A percentile compares a stretch with the other conserved stretches of the same genome.
Conservation (phyloP, 1,140 invertebrate species). For the Leptoteleia sp. region DNA sequence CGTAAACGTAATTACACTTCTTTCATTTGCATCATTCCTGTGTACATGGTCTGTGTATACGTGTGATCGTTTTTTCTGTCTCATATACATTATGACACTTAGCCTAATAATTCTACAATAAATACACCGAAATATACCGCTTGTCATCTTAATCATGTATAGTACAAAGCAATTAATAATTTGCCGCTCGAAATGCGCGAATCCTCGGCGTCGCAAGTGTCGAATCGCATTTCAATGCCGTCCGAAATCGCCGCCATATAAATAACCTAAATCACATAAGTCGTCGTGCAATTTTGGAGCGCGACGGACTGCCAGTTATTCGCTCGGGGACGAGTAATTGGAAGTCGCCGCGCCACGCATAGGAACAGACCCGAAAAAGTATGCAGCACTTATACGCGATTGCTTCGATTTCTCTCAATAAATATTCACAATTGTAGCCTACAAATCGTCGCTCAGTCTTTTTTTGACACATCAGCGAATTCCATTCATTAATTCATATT, state of each 20-base stretch:
- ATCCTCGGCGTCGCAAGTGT: slow-evolving; percentile 40
- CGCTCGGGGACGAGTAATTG: slow-evolving; percentile 4
- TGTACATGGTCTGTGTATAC: slow-evolving; percentile 52
- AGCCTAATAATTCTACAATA: slow-evolving; percentile 72
- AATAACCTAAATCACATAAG: slow-evolving; percentile 67
- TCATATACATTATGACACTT: slow-evolving; percentile 59
- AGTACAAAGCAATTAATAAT: slow-evolving; percentile 65
- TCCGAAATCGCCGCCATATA: slow-evolving; percentile 27
- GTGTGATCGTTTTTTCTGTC: slow-evolving; percentile 29
- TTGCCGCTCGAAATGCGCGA: slow-evolving; percentile 50
- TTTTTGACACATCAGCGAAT: slow-evolving; percentile 22
- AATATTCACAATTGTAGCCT: slow-evolving; percentile 65
- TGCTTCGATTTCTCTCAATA: slow-evolving; percentile 49
- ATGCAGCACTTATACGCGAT: slow-evolving; percentile 49
- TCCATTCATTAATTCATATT: slow-evolving; percentile 20
- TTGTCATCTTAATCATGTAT: slow-evolving; percentile 63
- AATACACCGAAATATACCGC: slow-evolving; percentile 73
- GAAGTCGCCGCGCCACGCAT: slow-evolving; percentile 29
- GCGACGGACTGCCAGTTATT: slow-evolving; percentile 12
- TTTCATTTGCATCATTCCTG: slow-evolving; percentile 21
- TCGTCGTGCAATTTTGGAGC: slow-evolving; percentile 48
- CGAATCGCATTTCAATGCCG: slow-evolving; percentile 54
- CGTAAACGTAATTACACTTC: slow-evolving; percentile 55
- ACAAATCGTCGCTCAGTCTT: slow-evolving; percentile 53
- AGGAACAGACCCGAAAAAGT: slow-evolving; percentile 60